Evolutionary conservation across 92 coral and sea anemone genomes (phyloP).

Genomic region (Chrysogorgia sp.): DNA sequence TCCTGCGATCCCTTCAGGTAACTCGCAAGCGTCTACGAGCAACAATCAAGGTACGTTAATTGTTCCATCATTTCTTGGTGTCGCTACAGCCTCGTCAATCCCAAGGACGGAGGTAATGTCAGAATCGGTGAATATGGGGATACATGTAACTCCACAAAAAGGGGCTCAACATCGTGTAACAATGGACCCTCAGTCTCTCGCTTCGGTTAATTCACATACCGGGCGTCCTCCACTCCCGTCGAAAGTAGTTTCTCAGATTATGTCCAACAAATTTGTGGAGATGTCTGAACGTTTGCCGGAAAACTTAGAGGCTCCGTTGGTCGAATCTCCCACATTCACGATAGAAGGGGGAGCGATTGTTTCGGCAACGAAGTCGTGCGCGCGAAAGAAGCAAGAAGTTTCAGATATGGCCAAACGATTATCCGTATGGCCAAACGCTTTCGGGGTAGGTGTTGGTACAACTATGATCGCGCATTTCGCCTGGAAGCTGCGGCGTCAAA

Average conservation of each 20-base stretch:
- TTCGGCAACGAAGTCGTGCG: neutral
- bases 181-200: no score
- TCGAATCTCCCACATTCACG: neutral
- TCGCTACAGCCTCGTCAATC: no score
- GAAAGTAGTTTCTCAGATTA: constrained; percentile 3
- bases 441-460: neutral
- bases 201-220: neutral
- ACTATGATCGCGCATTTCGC: constrained; percentile 20
- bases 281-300: constrained; percentile 10
- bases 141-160: no score
- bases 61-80: no score
- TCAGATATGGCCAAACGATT: neutral
- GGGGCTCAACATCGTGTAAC: no score
- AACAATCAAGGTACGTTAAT: no score
- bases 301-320: neutral
- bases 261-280: neutral
- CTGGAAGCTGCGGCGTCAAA: constrained; percentile 16
- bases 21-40: no score
- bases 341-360: constrained; percentile 1
- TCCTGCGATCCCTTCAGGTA: no score
- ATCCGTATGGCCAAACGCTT: constrained; percentile 16
- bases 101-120: no score
- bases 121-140: no score
- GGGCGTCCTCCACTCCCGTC: constrained; percentile 22
- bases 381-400: constrained; percentile 4